Evolutionary conservation across 2,113 vertebrate species (phyloP).

Genomic region (Salvelinus namaycush): DNA sequence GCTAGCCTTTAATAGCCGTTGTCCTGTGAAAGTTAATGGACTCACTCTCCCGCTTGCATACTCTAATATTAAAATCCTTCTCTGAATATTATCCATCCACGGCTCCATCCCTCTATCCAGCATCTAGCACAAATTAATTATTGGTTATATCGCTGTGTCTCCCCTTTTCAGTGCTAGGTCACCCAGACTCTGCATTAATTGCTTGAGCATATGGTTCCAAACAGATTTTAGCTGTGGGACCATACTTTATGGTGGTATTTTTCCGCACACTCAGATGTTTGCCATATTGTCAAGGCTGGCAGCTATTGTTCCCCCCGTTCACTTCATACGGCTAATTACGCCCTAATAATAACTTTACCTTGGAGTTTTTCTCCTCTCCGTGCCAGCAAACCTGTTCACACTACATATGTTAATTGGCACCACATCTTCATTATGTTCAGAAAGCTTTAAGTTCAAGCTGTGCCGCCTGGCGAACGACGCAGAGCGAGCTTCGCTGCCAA

Average conservation of each 20-base stretch:
- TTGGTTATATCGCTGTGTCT: slow-evolving; percentile 81
- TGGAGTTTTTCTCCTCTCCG: slow-evolving; percentile 94
- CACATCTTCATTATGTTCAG: slow-evolving; percentile 99
- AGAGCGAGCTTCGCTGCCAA: slow-evolving; percentile 90
- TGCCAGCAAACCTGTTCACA: slow-evolving; percentile 99
- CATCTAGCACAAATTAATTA: slow-evolving; percentile 77
- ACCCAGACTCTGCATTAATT: slow-evolving; percentile 96
- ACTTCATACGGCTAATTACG: slow-evolving; percentile 99
- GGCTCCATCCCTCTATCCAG: background rate
- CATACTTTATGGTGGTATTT: slow-evolving; percentile 93
- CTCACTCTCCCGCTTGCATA: background rate
- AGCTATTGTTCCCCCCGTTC: slow-evolving; percentile 99
- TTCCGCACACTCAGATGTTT: slow-evolving; percentile 92
- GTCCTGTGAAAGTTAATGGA: slow-evolving; percentile 62
- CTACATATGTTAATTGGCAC: slow-evolving; percentile 99
- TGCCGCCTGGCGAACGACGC: slow-evolving; percentile 91
- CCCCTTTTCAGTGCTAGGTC: slow-evolving; percentile 95
- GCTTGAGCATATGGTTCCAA: slow-evolving; percentile 97
- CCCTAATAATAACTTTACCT: slow-evolving; percentile 99
- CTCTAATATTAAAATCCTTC: background rate
- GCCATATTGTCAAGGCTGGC: slow-evolving; percentile 99
- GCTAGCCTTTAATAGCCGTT: slow-evolving; percentile 34
- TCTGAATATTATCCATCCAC: background rate
- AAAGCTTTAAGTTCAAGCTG: slow-evolving; percentile 99
- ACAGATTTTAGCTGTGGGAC: slow-evolving; percentile 98